Base-by-base conservation (phyloP, 1,140 invertebrate species). In the Paraescarpia echinospica region DNA sequence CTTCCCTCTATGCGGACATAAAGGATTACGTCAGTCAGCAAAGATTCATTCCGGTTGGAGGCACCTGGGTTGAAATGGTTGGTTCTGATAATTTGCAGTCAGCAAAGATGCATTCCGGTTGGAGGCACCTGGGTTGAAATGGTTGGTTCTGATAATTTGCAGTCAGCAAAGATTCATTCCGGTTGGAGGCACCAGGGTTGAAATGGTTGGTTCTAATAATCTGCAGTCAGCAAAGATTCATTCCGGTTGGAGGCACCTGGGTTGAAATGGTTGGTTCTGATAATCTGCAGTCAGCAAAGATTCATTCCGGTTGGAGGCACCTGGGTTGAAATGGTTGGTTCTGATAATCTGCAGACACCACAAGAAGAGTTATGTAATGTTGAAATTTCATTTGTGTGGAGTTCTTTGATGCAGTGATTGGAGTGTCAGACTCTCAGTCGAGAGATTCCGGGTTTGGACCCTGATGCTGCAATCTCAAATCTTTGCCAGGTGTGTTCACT, bases 41-140 rank as follows among this genome's bases (percentile, higher is more conserved):
- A 27, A 94, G 95, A 35, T 97, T 97, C 94, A 94, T 97, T 92
- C 97, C 96, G 92, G 96, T 97, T 59, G 97, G 97, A 34, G 96
- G 96, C 22, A 96, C 96, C 4, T 97, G 97, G 97, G 95, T 97
- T 92, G 97, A 97, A 95, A 97, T 97, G 97, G 95, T 96, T 93
- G 91, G 94, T 93, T 90, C 18, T 34, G 9, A 90, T 34, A 31
- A 4, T 77, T 18, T 77, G 27, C 1, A 77, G 59, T 27, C 27
- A 77, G 88, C 96, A 96, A 27, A 94, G 95, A 41, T 97, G 97
- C 94, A 94, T 97, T 92, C 97, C 96, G 91, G 96, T 97, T 77
- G 97, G 97, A 34, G 96, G 96, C 18, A 96, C 96, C 2, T 97
- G 97, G 97, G 95, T 97, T 92, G 97, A 97, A 95, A 97, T 97